These are phyloP conservation scores for Chrysina gloriosa DNA, from an alignment of 2,888 invertebrate species.

Conservation along the genomic window DNA sequence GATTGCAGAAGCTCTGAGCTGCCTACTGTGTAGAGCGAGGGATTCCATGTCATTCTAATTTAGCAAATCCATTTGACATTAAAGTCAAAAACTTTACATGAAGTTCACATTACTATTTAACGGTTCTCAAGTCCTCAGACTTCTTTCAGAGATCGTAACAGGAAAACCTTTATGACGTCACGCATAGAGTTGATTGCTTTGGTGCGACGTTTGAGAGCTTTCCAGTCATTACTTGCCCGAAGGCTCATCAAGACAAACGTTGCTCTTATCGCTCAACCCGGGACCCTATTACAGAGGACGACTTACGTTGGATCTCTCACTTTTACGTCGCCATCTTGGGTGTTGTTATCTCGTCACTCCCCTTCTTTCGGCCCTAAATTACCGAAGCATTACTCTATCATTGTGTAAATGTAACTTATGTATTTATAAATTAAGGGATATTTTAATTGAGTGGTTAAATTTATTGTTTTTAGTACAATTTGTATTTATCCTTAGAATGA, in stretches of 20 bases:
- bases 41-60: no score
- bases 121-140: constrained; percentile 42
- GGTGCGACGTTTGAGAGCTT: constrained; percentile 56
- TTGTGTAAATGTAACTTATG: neutral
- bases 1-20: no score
- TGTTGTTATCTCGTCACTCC: constrained; percentile 16
- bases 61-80: constrained; percentile 1
- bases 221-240: constrained; percentile 61
- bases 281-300: constrained; percentile 13
- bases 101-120: constrained; percentile 18
- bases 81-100: neutral
- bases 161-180: constrained; percentile 62
- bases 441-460: neutral
- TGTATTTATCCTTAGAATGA: no score
- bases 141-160: constrained; percentile 47
- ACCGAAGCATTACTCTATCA: constrained; percentile 7
- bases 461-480: neutral
- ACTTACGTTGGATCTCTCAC: constrained; percentile 21
- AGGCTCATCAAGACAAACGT: constrained; percentile 61
- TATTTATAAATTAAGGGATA: neutral
- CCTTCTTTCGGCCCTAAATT: neutral
- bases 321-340: constrained; percentile 11
- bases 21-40: no score
- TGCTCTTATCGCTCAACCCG: constrained; percentile 50
- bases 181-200: constrained; percentile 65